Evolutionary conservation across 2,797 vertebrate species (phyloP), one percentile per base, ranked within the genome.

Genomic region (Pseudochaenichthys georgianus): DNA sequence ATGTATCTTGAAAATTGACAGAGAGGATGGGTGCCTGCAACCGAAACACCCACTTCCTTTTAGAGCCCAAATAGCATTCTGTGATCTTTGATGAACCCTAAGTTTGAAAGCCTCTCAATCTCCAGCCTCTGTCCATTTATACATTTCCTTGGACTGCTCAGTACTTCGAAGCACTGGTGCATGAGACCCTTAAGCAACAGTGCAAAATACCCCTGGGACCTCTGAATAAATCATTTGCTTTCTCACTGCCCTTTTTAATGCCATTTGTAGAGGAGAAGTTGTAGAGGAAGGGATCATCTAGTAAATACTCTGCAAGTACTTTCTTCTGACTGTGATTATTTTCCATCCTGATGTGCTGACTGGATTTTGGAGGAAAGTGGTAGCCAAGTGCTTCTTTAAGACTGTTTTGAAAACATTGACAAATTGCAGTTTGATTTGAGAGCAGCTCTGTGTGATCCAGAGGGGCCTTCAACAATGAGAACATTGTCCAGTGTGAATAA

Each of bases 141-240:
- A 84, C 80, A 83, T 93, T 86, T 91, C 76, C 69, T 85, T 79
- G 41, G 75, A 84, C 84, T 76, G 46, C 78, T 88, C 58, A 75
- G 78, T 80, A 81, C 84, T 92, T 93, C 87, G 92, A 92, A 94
- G 90, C 84, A 87, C 62, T 80, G 84, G 73, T 87, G 82, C 89
- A 89, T 86, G 78, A 88, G 80, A 80, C 85, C 89, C 87, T 80
- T 81, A 78, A 92, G 92, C 89, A 93, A 90, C 78, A 87, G 82
- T 87, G 76, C 79, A 85, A 88, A 93, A 91, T 88, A 88, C 89
- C 87, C 85, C 55, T 72, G 87, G 89, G 90, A 76, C 83, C 82
- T 83, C 83, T 90, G 84, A 94, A 94, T 93, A 93, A 93, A 92
- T 93, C 84, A 93, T 88, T 77, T 64, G 72, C 69, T 89, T 90